phyloP scores from a whole-genome alignment of 2,113 vertebrate genomes.

The Pampusana beccarii region DNA sequence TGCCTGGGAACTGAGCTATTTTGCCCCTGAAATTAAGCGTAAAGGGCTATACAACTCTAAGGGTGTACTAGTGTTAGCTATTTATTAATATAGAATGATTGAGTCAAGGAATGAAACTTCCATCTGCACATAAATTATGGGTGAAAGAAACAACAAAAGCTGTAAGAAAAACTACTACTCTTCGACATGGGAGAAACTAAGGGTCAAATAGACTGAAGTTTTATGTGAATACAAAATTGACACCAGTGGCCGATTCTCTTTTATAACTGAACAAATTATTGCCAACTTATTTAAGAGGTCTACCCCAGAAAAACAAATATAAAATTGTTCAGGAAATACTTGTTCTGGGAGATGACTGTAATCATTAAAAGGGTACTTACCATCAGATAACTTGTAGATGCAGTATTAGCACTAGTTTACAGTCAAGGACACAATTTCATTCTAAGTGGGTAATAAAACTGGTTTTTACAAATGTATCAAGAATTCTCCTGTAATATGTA shows the following conservation, averaged over 20 bases:
- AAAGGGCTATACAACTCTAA: slow-evolving; percentile 10
- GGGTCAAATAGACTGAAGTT: slow-evolving; percentile 38
- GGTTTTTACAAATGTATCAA: background rate
- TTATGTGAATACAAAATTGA: slow-evolving; percentile 61
- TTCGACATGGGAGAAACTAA: slow-evolving; percentile 37
- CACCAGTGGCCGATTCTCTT: slow-evolving; percentile 34
- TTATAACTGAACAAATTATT: slow-evolving; percentile 52
- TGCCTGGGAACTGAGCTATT: slow-evolving; percentile 32
- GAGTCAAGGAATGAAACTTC: slow-evolving; percentile 40
- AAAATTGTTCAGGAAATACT: slow-evolving; percentile 58
- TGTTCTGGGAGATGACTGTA: slow-evolving; percentile 22
- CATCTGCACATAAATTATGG: slow-evolving; percentile 59
- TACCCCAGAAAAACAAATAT: slow-evolving; percentile 15
- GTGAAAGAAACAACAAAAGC: slow-evolving; percentile 63
- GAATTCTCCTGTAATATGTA: background rate
- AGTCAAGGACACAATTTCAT: slow-evolving; percentile 10
- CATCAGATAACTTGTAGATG: slow-evolving; percentile 38
- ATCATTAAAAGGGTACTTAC: slow-evolving; percentile 66
- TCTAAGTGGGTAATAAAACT: slow-evolving; percentile 10
- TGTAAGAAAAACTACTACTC: slow-evolving; percentile 30
- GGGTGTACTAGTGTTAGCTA: background rate
- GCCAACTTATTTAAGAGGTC: slow-evolving; percentile 55
- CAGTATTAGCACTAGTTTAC: slow-evolving; percentile 34
- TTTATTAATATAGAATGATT: slow-evolving; percentile 49
- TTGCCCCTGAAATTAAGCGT: slow-evolving; percentile 62